Conservation (phyloP, 2,888 invertebrate genomes). For the Heliconius aoede region DNA sequence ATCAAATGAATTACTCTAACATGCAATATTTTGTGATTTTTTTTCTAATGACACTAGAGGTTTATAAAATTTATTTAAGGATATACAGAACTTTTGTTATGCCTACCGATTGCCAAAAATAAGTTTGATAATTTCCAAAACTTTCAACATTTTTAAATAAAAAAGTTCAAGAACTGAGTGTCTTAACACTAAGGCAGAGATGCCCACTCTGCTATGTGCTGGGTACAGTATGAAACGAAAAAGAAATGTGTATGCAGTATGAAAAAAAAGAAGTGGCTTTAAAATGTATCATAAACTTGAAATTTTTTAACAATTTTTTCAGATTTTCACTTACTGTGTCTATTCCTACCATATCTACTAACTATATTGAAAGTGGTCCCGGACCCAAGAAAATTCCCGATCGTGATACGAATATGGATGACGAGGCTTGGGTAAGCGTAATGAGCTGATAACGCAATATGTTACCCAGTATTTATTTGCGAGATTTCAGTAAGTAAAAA, state of each 20-base stretch:
- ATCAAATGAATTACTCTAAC: too few species aligned
- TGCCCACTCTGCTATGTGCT: too few species aligned
- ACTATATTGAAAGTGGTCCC: slow-evolving; percentile 38
- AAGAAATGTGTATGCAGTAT: too few species aligned
- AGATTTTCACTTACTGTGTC: background rate
- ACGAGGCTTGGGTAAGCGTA: slow-evolving; percentile 2
- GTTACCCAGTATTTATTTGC: background rate
- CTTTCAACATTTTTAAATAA: too few species aligned
- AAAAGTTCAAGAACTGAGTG: too few species aligned
- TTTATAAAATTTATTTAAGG: too few species aligned
- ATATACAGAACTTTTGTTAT: background rate
- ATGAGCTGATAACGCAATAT: slow-evolving; percentile 24
- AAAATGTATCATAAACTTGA: background rate
- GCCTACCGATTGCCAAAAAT: background rate
- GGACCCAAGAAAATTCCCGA: slow-evolving; percentile 32
- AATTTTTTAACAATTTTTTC: background rate
- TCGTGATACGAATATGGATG: slow-evolving; percentile 39
- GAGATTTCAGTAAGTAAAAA: background rate
- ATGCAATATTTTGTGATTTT: too few species aligned
- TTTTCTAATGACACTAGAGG: too few species aligned
- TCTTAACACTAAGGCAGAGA: too few species aligned
- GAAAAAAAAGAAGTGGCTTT: background rate
- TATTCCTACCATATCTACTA: background rate
- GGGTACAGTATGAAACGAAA: background rate
- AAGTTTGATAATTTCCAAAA: too few species aligned